These are phyloP conservation scores for Cossypha caffra DNA, from an alignment of 2,797 vertebrate species.

Conservation along the genomic window DNA sequence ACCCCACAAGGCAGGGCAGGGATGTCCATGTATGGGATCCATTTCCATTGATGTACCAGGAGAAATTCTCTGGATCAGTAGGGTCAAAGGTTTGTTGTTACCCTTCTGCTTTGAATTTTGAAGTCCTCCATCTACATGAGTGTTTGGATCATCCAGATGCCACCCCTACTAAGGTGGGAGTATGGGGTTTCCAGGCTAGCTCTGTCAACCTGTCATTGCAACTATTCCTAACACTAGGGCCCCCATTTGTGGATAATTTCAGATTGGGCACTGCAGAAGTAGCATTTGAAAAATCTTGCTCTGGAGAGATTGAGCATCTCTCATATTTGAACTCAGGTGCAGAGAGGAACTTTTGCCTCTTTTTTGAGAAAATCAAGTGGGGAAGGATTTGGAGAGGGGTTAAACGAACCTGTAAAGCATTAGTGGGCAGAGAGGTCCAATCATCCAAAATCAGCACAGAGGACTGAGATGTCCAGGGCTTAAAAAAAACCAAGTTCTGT, in stretches of 20 bases:
- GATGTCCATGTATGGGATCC: accelerated
- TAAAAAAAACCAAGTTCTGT: neutral
- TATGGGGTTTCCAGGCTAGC: neutral
- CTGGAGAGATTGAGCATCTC: neutral
- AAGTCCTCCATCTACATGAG: neutral
- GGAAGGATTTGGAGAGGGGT: accelerated
- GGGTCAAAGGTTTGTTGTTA: neutral
- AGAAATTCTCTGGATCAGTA: neutral
- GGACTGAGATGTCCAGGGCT: neutral
- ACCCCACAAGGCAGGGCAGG: neutral
- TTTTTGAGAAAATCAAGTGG: neutral
- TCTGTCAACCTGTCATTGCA: neutral
- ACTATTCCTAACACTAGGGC: accelerated
- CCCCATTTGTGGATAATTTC: accelerated
- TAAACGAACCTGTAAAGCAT: neutral
- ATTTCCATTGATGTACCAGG: accelerated
- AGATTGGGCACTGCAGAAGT: neutral
- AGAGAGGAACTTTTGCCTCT: neutral
- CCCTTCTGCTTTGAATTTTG: neutral
- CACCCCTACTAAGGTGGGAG: accelerated
- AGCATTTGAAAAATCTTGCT: neutral
- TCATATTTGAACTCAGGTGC: neutral
- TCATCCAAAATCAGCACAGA: neutral
- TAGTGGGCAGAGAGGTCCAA: neutral
- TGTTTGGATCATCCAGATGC: neutral